These are phyloP conservation scores for Plutella xylostella DNA, from an alignment of 2,888 invertebrate genomes.

Conservation along the genomic window DNA sequence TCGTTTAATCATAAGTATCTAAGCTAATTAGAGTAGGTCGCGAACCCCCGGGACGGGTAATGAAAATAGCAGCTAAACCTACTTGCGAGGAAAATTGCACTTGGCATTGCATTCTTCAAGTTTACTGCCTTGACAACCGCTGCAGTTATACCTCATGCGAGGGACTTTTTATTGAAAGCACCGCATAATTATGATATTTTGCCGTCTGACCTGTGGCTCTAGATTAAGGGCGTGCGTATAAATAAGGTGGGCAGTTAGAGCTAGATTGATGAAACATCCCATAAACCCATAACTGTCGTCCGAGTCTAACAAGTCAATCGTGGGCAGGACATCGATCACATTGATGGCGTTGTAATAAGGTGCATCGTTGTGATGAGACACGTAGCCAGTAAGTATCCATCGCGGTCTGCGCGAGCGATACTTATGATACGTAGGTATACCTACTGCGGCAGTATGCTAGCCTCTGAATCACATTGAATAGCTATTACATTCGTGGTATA, in stretches of 20 bases:
- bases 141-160: conserved; percentile 8
- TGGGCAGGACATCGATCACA: conserved; percentile 29
- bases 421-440: neutral
- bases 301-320: conserved; percentile 27
- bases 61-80: conserved; percentile 63
- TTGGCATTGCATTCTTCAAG: conserved; percentile 43
- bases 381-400: neutral
- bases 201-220: neutral
- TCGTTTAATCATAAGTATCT: conserved; percentile 65
- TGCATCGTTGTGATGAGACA: conserved; percentile 11
- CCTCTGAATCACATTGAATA: no score
- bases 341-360: conserved; percentile 29
- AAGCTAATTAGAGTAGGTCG: conserved; percentile 66
- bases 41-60: conserved; percentile 58
- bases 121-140: conserved; percentile 32
- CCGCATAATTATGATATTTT: neutral
- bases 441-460: no score
- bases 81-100: conserved; percentile 56
- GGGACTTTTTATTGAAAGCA: neutral
- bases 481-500: no score
- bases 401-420: neutral
- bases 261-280: conserved; percentile 7
- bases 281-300: conserved; percentile 20
- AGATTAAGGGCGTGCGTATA: neutral
- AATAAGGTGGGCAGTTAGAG: neutral